These are phyloP conservation scores for Buphagus erythrorhynchus DNA, from an alignment of 2,797 vertebrate genomes.

Conservation along the genomic window DNA sequence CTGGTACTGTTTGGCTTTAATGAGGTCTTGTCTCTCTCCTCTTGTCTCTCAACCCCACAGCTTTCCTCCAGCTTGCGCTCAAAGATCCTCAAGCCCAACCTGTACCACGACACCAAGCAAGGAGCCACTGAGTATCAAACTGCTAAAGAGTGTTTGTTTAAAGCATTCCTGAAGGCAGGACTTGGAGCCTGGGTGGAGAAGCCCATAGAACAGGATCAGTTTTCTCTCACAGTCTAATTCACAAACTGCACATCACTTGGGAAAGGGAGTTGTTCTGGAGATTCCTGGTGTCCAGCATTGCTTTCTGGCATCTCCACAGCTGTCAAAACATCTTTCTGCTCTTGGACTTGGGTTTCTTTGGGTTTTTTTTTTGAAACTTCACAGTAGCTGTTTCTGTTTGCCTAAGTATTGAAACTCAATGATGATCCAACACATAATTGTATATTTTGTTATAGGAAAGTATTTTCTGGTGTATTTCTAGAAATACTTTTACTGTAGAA, in stretches of 20 bases:
- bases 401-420: constrained; percentile 35
- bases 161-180: constrained; percentile 94
- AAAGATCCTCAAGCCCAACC: constrained; percentile 85
- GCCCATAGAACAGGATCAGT: constrained; percentile 98
- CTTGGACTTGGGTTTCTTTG: neutral
- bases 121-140: constrained; percentile 91
- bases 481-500: constrained; percentile 47
- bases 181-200: constrained; percentile 98
- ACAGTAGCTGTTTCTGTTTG: constrained; percentile 34
- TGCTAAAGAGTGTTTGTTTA: constrained; percentile 92
- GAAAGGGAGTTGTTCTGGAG: constrained; percentile 24
- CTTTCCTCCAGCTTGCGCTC: constrained; percentile 85
- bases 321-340: constrained; percentile 12
- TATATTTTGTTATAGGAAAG: constrained; percentile 50
- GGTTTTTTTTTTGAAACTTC: neutral
- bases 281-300: constrained; percentile 18
- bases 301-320: constrained; percentile 15
- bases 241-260: constrained; percentile 42
- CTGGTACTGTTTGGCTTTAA: neutral
- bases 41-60: constrained; percentile 65
- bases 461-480: constrained; percentile 48
- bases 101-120: constrained; percentile 95
- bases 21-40: neutral
- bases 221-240: constrained; percentile 81
- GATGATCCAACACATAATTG: neutral